phyloP scores from a whole-genome alignment of 1,140 invertebrate species.

The Tribolium castaneum region DNA sequence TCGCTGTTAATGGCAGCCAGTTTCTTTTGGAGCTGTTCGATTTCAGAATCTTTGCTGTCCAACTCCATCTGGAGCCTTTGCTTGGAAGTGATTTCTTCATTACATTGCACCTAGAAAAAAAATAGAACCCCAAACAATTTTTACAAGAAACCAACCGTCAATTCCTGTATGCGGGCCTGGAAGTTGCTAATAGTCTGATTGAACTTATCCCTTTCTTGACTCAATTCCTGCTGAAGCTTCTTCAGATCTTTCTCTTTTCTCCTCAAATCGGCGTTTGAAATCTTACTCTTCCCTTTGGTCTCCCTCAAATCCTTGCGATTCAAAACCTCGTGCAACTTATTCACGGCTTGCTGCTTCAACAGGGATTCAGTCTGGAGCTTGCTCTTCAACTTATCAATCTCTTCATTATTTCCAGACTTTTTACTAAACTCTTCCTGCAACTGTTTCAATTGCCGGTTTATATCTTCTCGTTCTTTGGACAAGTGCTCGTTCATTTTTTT shows the following conservation, averaged over 20 bases:
- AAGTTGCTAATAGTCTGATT: slow-evolving; percentile 86
- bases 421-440: slow-evolving; percentile 75
- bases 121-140: background rate
- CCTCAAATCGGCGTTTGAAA: slow-evolving; percentile 79
- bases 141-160: slow-evolving; percentile 69
- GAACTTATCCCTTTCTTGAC: slow-evolving; percentile 93
- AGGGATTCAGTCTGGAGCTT: slow-evolving; percentile 91
- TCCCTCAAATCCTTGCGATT: slow-evolving; percentile 83
- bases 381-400: slow-evolving; percentile 85
- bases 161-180: slow-evolving; percentile 88
- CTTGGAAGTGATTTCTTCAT: slow-evolving; percentile 77
- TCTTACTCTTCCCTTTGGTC: slow-evolving; percentile 77
- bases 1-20: slow-evolving; percentile 82
- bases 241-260: slow-evolving; percentile 96
- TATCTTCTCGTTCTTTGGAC: slow-evolving; percentile 77
- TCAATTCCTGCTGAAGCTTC: slow-evolving; percentile 95
- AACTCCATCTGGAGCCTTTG: slow-evolving; percentile 93
- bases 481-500: slow-evolving; percentile 74
- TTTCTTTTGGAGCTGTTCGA: slow-evolving; percentile 90
- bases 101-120: slow-evolving; percentile 65
- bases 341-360: slow-evolving; percentile 92
- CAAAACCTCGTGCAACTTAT: slow-evolving; percentile 97
- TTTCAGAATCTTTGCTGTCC: slow-evolving; percentile 96
- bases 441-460: slow-evolving; percentile 70
- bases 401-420: slow-evolving; percentile 75